phyloP scores from a whole-genome alignment of 2,888 invertebrate genomes.

The Apeira syringaria region DNA sequence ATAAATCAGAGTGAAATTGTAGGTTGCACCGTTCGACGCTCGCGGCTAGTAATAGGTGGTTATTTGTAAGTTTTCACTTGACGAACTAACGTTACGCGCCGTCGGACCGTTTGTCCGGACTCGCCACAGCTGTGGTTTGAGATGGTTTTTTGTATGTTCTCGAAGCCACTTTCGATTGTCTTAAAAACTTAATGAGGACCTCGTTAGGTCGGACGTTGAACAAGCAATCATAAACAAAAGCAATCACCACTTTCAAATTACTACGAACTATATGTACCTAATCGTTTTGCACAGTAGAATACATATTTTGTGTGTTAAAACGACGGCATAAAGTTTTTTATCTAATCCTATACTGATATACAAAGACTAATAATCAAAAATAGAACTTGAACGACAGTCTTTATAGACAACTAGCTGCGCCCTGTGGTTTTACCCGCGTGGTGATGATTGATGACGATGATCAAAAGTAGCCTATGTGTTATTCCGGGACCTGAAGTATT shows the following conservation, averaged over 20 bases:
- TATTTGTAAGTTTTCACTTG: conserved; percentile 80
- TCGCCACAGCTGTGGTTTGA: conserved; percentile 31
- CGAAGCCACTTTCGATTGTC: conserved; percentile 34
- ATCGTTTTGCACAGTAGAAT: neutral
- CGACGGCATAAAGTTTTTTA: no score
- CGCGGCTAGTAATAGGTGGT: conserved; percentile 71
- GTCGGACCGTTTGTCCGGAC: conserved; percentile 42
- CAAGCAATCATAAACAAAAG: conserved; percentile 10
- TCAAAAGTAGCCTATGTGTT: no score
- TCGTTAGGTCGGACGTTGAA: conserved; percentile 21
- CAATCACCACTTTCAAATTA: conserved; percentile 12
- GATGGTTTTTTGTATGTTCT: conserved; percentile 25
- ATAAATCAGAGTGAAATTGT: conserved; percentile 80
- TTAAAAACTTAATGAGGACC: conserved; percentile 29
- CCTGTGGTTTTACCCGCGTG: no score
- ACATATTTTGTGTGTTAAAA: no score
- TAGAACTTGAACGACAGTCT: no score
- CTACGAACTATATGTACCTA: neutral
- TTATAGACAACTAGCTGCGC: no score
- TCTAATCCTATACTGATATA: no score
- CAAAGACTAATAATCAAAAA: no score
- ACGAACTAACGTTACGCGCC: conserved; percentile 71
- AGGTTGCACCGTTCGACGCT: conserved; percentile 60
- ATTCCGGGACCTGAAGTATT: no score
- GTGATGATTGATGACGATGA: no score